These are phyloP conservation scores for Calameuta filiformis DNA, from an alignment of 2,888 invertebrate species.

Conservation along the genomic window DNA sequence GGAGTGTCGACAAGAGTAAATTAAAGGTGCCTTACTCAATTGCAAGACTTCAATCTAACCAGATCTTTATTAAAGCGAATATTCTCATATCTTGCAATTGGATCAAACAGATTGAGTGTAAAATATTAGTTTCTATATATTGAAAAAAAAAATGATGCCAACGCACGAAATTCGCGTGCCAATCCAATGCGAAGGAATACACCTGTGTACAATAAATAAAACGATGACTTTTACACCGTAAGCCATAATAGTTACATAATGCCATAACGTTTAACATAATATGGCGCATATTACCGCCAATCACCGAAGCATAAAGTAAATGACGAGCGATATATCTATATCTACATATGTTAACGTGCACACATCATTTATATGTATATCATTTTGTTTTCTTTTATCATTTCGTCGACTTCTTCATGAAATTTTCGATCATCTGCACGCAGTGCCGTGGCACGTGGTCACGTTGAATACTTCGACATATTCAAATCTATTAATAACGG, in stretches of 20 bases:
- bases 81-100: neutral
- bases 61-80: neutral
- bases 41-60: neutral
- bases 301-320: constrained; percentile 28
- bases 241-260: constrained; percentile 65
- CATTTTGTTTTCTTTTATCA: neutral
- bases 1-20: neutral
- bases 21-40: neutral
- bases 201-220: constrained; percentile 52
- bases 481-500: neutral
- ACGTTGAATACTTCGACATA: neutral
- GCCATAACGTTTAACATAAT: constrained; percentile 62
- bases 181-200: neutral
- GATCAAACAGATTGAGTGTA: neutral
- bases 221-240: constrained; percentile 42
- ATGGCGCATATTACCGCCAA: constrained; percentile 25
- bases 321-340: constrained; percentile 23
- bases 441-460: neutral
- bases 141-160: neutral
- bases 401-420: neutral
- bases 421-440: neutral
- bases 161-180: neutral
- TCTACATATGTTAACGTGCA: neutral
- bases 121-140: neutral
- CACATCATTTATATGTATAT: neutral